Conservation (phyloP, 2,797 vertebrate species). For the Etheostoma nigrum region DNA sequence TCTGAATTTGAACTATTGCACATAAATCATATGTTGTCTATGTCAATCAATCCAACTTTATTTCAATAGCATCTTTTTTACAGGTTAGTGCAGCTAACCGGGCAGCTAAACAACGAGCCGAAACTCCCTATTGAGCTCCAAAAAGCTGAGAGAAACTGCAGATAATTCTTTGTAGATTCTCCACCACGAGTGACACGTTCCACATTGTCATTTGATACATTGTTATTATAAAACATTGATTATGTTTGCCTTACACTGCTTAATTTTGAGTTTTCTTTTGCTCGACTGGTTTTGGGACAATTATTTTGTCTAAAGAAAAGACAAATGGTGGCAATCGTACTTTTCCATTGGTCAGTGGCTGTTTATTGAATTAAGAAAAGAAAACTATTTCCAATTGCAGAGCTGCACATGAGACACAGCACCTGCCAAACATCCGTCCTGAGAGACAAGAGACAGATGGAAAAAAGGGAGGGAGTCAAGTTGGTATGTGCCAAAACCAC, state of each 20-base stretch:
- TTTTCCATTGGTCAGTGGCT: constrained; percentile 35
- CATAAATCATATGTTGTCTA: too few relatives aligned
- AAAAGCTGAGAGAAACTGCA: not conserved
- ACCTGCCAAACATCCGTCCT: constrained; percentile 42
- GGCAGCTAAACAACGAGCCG: not conserved
- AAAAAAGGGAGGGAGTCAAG: constrained; percentile 24
- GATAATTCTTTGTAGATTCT: not conserved
- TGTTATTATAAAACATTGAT: not conserved
- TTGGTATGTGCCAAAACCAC: not conserved
- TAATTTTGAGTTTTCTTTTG: not conserved
- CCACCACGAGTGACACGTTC: not conserved
- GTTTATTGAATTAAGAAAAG: constrained; percentile 29
- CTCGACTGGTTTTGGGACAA: not conserved
- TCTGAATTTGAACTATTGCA: too few relatives aligned
- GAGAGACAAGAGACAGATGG: constrained; percentile 10
- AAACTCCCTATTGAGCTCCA: not conserved
- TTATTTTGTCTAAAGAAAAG: constrained; percentile 3
- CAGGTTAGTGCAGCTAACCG: not conserved
- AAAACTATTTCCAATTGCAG: constrained; percentile 8
- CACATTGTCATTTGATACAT: not conserved
- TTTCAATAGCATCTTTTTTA: not conserved
- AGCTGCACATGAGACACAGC: constrained; percentile 26
- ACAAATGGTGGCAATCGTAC: not conserved
- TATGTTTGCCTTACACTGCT: not conserved
- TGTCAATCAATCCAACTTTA: not conserved